These are phyloP conservation scores for Hyposmocoma kahamanoa DNA, from an alignment of 1,140 invertebrate species.

Conservation along the genomic window DNA sequence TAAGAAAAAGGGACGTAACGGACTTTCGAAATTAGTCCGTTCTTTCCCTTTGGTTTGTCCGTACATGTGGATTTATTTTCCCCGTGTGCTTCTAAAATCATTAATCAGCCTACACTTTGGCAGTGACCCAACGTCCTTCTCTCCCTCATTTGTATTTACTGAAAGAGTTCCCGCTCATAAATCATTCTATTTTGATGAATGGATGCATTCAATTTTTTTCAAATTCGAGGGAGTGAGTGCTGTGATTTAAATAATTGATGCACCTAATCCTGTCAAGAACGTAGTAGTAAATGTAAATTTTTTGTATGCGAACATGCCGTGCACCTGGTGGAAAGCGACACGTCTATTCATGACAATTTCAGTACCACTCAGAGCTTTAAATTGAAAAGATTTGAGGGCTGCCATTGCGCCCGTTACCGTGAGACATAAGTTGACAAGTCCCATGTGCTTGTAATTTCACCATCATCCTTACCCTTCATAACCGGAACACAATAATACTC, in stretches of 20 bases:
- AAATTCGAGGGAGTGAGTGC: constrained; percentile 17
- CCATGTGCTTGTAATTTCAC: too few relatives aligned
- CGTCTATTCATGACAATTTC: too few relatives aligned
- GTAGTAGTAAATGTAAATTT: too few relatives aligned
- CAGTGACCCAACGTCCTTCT: constrained; percentile 56
- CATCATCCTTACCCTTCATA: too few relatives aligned
- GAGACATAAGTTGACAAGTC: too few relatives aligned
- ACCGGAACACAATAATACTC: too few relatives aligned
- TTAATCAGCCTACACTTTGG: constrained; percentile 63
- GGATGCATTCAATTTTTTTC: constrained; percentile 49
- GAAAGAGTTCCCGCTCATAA: constrained; percentile 60
- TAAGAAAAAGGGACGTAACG: constrained; percentile 11
- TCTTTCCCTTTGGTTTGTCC: background rate
- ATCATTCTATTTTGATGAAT: constrained; percentile 60
- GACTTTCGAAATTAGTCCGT: constrained; percentile 11
- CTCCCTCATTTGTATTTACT: constrained; percentile 62
- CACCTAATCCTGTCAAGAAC: background rate
- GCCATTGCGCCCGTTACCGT: too few relatives aligned
- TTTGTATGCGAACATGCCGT: too few relatives aligned
- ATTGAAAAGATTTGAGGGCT: too few relatives aligned
- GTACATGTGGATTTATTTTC: constrained; percentile 45
- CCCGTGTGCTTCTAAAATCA: constrained; percentile 47
- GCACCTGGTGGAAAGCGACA: too few relatives aligned
- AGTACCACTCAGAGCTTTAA: too few relatives aligned
- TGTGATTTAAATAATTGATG: background rate